phyloP scores from a whole-genome alignment of 2,113 vertebrate genomes.

The Dipodomys ordii region DNA sequence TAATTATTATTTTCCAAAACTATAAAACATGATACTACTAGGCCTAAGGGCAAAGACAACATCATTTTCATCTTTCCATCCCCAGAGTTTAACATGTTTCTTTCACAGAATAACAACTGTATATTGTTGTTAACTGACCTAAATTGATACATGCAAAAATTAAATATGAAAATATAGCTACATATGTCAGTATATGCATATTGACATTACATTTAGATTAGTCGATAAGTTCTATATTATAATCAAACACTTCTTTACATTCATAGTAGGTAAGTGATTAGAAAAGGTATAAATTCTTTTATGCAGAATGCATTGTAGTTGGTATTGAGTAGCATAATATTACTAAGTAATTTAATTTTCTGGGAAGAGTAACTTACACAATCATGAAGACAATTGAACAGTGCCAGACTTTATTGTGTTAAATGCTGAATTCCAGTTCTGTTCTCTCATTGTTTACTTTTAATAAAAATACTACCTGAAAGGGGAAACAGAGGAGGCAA shows the following conservation, averaged over 20 bases:
- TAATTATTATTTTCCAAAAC: slow-evolving; percentile 47
- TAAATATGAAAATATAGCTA: neutral
- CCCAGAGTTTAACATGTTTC: neutral
- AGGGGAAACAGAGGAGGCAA: no score
- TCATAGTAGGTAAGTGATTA: neutral
- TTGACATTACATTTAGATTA: neutral
- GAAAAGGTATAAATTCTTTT: neutral
- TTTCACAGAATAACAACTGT: neutral
- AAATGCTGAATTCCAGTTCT: neutral
- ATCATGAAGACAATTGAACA: neutral
- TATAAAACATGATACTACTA: slow-evolving; percentile 14
- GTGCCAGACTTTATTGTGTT: neutral
- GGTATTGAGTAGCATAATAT: neutral
- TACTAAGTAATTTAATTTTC: neutral
- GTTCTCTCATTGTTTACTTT: neutral
- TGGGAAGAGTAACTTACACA: neutral
- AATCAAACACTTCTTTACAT: neutral
- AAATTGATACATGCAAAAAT: neutral
- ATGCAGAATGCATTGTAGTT: neutral
- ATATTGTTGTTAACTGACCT: neutral
- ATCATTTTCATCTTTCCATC: neutral
- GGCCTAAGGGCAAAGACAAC: neutral
- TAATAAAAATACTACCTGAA: no score
- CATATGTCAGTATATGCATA: neutral
- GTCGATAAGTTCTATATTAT: neutral